These are phyloP conservation scores for Cacatua alba DNA, from an alignment of 2,113 vertebrate species.

Conservation along the genomic window DNA sequence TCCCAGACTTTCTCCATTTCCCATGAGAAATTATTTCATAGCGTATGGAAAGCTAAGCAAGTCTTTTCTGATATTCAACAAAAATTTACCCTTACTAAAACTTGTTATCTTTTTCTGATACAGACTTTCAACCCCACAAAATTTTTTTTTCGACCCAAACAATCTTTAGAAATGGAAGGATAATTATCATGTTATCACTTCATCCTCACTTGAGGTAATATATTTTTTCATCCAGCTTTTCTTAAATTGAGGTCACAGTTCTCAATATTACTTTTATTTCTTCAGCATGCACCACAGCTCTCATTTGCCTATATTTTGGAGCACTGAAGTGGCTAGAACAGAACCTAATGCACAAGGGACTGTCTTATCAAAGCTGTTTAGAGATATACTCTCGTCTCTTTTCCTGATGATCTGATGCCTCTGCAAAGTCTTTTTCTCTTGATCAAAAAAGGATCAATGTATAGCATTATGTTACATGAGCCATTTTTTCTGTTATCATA, in stretches of 20 bases:
- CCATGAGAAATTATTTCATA: background rate
- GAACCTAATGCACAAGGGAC: background rate
- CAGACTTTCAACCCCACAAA: background rate
- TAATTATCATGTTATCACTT: background rate
- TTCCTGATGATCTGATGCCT: background rate
- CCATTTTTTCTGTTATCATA: constrained; percentile 17
- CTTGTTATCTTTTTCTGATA: background rate
- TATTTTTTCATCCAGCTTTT: background rate
- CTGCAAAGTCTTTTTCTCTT: constrained; percentile 26
- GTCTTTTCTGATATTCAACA: background rate
- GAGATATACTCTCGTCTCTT: background rate
- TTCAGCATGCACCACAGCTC: background rate
- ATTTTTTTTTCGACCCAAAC: background rate
- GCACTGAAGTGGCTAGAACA: background rate
- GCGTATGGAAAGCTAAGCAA: background rate
- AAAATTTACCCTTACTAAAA: background rate
- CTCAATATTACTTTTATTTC: background rate
- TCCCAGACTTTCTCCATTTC: background rate
- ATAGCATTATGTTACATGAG: background rate
- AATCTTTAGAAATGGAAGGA: background rate
- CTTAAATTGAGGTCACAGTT: constrained; percentile 9
- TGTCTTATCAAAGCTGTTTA: background rate
- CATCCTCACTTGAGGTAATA: background rate
- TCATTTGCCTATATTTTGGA: background rate
- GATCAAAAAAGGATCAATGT: constrained; percentile 47